These are phyloP conservation scores for Misgurnus mizolepis DNA, from an alignment of 2,113 vertebrate genomes.

Conservation along the genomic window DNA sequence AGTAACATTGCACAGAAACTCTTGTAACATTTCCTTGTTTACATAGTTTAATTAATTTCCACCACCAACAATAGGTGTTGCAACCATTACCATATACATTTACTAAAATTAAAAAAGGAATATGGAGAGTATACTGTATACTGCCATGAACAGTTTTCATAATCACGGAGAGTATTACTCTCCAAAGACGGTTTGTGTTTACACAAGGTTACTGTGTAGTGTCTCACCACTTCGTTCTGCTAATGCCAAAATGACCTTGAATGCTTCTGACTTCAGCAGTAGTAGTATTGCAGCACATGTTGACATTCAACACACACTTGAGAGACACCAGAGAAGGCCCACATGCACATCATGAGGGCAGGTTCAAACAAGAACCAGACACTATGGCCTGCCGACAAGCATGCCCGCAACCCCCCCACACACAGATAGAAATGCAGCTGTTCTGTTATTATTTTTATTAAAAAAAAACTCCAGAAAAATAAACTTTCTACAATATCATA, in stretches of 20 bases:
- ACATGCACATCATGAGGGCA: constrained; percentile 69
- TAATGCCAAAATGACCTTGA: constrained; percentile 66
- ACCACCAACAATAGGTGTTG: too few relatives aligned
- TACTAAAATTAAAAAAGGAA: not conserved
- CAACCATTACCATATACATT: not conserved
- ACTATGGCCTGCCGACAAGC: constrained; percentile 47
- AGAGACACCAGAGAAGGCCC: constrained; percentile 66
- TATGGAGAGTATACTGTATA: not conserved
- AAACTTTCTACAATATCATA: not conserved
- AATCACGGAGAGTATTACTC: constrained; percentile 10
- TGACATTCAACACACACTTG: constrained; percentile 72
- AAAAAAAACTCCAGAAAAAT: constrained; percentile 7
- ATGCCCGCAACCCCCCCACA: constrained; percentile 20
- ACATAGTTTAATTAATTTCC: too few relatives aligned
- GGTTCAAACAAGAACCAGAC: constrained; percentile 71
- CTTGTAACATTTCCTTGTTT: too few relatives aligned
- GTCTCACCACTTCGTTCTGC: constrained; percentile 33
- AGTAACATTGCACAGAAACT: not conserved
- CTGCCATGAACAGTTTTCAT: constrained; percentile 26
- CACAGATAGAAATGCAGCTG: constrained; percentile 19
- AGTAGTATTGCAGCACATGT: constrained; percentile 68
- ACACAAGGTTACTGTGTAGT: constrained; percentile 22
- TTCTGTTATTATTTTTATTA: constrained; percentile 5
- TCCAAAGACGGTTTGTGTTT: constrained; percentile 11
- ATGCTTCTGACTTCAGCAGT: constrained; percentile 61